phyloP scores from a whole-genome alignment of 2,888 invertebrate genomes.

The Kryphioiulus occultus region DNA sequence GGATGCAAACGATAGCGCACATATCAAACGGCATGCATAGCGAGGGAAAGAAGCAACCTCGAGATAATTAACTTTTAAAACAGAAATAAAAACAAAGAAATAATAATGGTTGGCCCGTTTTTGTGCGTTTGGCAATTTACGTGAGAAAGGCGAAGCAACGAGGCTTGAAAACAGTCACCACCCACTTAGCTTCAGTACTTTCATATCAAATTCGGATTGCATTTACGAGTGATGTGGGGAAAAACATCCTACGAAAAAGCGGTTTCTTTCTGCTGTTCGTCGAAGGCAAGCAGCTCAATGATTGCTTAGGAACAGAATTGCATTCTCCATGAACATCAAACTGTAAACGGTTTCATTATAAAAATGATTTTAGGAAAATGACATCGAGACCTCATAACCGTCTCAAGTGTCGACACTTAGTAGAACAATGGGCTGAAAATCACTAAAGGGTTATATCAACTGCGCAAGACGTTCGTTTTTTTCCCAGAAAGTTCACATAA shows the following conservation, averaged over 20 bases:
- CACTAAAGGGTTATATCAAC: too few relatives aligned
- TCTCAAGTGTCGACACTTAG: background rate
- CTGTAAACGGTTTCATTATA: background rate
- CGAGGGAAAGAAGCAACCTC: background rate
- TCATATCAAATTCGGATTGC: background rate
- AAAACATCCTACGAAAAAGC: background rate
- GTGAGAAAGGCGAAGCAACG: background rate
- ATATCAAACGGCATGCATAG: background rate
- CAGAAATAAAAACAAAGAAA: background rate
- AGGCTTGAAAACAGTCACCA: background rate
- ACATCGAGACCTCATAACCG: background rate
- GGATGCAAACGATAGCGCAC: background rate
- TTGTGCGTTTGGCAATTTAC: background rate
- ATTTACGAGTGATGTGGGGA: background rate
- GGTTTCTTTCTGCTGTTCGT: background rate
- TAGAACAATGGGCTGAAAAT: too few relatives aligned
- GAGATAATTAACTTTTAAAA: slow-evolving; percentile 16
- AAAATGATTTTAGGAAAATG: background rate
- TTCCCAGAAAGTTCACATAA: too few relatives aligned
- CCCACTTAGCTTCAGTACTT: background rate
- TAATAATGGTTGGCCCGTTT: background rate
- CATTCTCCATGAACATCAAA: background rate
- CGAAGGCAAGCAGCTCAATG: background rate
- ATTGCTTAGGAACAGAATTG: background rate
- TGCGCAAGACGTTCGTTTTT: too few relatives aligned